Percentiles rank a stretch among this genome's conserved stretches.
These are phyloP conservation scores for Pomacea canaliculata DNA, from an alignment of 2,888 invertebrate species.

Conservation along the genomic window DNA sequence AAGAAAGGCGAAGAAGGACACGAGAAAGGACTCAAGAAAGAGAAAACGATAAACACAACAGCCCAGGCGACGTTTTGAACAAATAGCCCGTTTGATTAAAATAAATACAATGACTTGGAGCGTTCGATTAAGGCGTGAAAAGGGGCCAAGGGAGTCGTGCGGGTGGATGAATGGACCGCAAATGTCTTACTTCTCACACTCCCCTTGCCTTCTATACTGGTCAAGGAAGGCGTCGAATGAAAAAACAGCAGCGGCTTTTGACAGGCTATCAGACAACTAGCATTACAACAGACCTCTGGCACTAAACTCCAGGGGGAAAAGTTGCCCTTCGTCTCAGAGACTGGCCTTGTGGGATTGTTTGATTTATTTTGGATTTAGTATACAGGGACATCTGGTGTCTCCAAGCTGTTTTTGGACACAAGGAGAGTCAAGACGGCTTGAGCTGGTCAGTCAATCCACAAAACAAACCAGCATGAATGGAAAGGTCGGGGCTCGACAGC, in stretches of 20 bases:
- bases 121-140: not conserved
- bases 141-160: not conserved
- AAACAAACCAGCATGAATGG: too few relatives aligned
- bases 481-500: too few relatives aligned
- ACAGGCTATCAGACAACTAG: not conserved
- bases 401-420: too few relatives aligned
- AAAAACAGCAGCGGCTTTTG: not conserved
- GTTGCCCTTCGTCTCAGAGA: too few relatives aligned
- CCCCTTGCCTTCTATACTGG: not conserved
- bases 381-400: constrained; percentile 4
- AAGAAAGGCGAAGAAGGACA: too few relatives aligned
- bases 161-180: constrained; percentile 13
- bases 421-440: too few relatives aligned
- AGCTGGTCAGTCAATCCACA: too few relatives aligned
- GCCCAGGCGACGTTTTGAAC: not conserved
- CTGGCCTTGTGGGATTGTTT: not conserved
- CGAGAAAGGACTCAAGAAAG: too few relatives aligned
- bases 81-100: constrained; percentile 16
- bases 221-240: not conserved
- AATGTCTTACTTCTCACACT: constrained; percentile 17
- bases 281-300: too few relatives aligned
- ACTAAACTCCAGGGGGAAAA: too few relatives aligned
- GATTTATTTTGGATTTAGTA: not conserved
- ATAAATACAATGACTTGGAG: constrained; percentile 12
- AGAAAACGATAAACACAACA: too few relatives aligned